These are phyloP conservation scores for Lota lota DNA, from an alignment of 2,113 vertebrate species.

Conservation along the genomic window DNA sequence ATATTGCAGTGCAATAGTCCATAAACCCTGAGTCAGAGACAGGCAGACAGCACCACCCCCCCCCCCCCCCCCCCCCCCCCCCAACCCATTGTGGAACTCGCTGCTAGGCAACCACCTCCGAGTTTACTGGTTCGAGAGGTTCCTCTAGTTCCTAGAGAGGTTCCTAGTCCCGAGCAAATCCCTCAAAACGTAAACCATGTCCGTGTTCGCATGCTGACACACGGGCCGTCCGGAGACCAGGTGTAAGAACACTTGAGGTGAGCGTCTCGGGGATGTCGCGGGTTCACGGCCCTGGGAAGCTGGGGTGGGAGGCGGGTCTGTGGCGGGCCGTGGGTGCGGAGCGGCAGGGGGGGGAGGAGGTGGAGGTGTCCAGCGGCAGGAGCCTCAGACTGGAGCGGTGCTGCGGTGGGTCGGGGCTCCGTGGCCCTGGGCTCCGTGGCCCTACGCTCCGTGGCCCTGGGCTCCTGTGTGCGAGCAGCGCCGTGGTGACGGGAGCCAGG, in stretches of 20 bases:
- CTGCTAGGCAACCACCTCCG: slow-evolving; percentile 15
- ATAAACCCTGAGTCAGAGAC: slow-evolving; percentile 94
- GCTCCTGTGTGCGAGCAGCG: no score
- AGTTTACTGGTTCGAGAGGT: no score
- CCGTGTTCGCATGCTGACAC: slow-evolving; percentile 61
- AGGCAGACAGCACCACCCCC: slow-evolving; percentile 60
- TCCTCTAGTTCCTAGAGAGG: no score
- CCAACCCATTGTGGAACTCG: slow-evolving; percentile 42
- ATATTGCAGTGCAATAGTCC: slow-evolving; percentile 79
- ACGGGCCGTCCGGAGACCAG: no score
- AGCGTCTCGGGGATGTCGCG: background rate
- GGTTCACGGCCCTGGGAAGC: slow-evolving; percentile 82
- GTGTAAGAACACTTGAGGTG: background rate
- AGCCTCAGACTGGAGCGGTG: slow-evolving; percentile 78
- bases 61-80: slow-evolving; percentile 14
- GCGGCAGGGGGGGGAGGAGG: slow-evolving; percentile 78
- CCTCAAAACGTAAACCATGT: slow-evolving; percentile 47
- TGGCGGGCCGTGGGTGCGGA: slow-evolving; percentile 79
- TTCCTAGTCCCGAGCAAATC: slow-evolving; percentile 38
- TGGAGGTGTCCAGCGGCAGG: slow-evolving; percentile 76
- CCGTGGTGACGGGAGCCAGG: no score
- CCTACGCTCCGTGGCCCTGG: no score
- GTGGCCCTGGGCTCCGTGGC: no score
- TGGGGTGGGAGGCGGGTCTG: slow-evolving; percentile 87
- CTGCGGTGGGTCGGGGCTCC: slow-evolving; percentile 19